These are phyloP conservation scores for Teleogryllus occipitalis DNA, from an alignment of 1,140 invertebrate genomes.

Conservation along the genomic window DNA sequence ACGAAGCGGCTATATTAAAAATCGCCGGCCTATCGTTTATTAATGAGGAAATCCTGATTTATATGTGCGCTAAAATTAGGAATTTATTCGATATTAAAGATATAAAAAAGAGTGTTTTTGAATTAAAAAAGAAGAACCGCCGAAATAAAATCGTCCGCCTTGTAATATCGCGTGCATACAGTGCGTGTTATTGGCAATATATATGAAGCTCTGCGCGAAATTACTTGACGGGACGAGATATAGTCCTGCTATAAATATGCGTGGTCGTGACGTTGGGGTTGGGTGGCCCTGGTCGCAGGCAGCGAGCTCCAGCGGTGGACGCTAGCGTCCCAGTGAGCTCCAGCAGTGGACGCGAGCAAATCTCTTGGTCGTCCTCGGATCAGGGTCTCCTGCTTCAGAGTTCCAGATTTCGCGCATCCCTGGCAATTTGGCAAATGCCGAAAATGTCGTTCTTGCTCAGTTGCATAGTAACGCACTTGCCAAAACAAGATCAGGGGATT, in stretches of 20 bases:
- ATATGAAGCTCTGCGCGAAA: slow-evolving; percentile 1
- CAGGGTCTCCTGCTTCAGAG: too few relatives aligned
- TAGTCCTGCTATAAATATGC: not conserved
- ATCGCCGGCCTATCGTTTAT: too few relatives aligned
- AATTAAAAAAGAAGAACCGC: not conserved
- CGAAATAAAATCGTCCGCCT: not conserved
- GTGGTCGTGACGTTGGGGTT: not conserved
- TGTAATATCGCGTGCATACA: not conserved
- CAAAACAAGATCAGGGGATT: too few relatives aligned
- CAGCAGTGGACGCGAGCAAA: too few relatives aligned
- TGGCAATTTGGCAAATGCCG: too few relatives aligned
- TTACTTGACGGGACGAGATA: not conserved
- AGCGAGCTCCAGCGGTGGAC: not conserved
- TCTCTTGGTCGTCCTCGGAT: too few relatives aligned
- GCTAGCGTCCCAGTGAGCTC: too few relatives aligned
- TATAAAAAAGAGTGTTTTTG: not conserved
- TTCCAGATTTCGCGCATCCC: too few relatives aligned
- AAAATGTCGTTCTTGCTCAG: too few relatives aligned
- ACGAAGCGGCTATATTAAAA: too few relatives aligned
- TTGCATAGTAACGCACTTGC: too few relatives aligned
- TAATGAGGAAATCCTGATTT: too few relatives aligned
- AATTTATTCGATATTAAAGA: not conserved
- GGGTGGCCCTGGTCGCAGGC: not conserved
- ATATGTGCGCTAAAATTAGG: not conserved
- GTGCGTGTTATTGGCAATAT: slow-evolving; percentile 4